Percentiles rank a stretch among this genome's conserved stretches.
Conservation (phyloP, 1,140 invertebrate species). For the Hydropsyche tenuis region DNA sequence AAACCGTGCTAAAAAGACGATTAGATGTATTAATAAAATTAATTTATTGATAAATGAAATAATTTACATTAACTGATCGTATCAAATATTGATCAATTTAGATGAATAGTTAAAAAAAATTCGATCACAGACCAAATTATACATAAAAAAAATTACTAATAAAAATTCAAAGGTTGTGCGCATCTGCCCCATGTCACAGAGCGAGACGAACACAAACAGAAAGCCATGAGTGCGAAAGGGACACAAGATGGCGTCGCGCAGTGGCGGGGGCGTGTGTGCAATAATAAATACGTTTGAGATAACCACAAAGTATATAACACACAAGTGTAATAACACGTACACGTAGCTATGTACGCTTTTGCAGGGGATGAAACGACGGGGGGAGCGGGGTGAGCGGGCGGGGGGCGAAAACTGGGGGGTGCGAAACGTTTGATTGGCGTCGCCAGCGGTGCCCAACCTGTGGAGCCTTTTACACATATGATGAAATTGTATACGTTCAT, state of each 20-base stretch:
- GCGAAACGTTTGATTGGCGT: conserved; percentile 26
- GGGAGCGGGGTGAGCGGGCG: background rate
- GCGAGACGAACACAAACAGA: background rate
- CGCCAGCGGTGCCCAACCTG: background rate
- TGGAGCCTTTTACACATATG: too few relatives aligned
- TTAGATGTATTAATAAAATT: too few relatives aligned
- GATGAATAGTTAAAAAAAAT: too few relatives aligned
- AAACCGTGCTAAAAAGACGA: too few relatives aligned
- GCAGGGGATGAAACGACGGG: background rate
- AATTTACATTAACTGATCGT: too few relatives aligned
- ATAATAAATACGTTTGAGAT: conserved; percentile 27
- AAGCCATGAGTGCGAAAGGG: background rate
- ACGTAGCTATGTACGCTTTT: background rate
- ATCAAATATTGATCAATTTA: too few relatives aligned
- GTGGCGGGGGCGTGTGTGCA: conserved; percentile 10
- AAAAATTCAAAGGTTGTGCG: too few relatives aligned
- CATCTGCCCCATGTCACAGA: background rate
- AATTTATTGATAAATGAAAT: too few relatives aligned
- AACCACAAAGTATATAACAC: conserved; percentile 2
- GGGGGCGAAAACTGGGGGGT: conserved; percentile 7
- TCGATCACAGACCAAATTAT: too few relatives aligned
- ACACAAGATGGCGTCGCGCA: background rate
- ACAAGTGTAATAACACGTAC: background rate
- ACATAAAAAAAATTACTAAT: too few relatives aligned
- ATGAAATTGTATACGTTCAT: too few relatives aligned